Base-by-base conservation (phyloP, 2,888 invertebrate genomes). In the Phorcus lineatus region DNA sequence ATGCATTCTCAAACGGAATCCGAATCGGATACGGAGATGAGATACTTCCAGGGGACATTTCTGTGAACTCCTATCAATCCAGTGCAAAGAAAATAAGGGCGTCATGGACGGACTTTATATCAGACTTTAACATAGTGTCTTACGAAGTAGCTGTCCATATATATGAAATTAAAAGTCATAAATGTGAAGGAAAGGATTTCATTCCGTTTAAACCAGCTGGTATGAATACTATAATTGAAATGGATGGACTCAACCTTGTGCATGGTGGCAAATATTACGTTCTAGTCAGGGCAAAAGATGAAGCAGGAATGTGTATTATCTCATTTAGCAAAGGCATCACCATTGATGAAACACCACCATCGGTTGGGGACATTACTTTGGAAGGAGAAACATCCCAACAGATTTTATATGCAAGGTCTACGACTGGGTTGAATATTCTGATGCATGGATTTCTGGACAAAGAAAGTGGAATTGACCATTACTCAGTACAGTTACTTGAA, bases 1-100 rank as follows among this genome's bases (percentile, higher is more conserved):
- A 89, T 81, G 86, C 83, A 17, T 85, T 83, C 55, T 88, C 89
- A 0, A 89, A 89, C 77, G 90, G 90, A 11, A 83, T 90, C 22
- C 80, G 80, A 54, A 88, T 87, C 7, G 89, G 89, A 2, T 87
- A 79, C 75, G 54, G 77, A 40, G 13, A 9, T n/a, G 83, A 70
- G 7, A 82, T 88, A 19, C 80, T 79, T 9, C 80, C 83, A 11
- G 87, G 87, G 6, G 57, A 28, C 4, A 66, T 88, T 17, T 81
- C 82, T 36, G 19, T 80, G 31, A 74, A 24, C 9, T 53, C 31
- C 9, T 83, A 78, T 22, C 86, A 87, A 57, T 83, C 82, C 0
- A 75, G 81, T 11, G 81, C 81, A 2, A 77, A 82, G 13, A 74
- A 57, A 11, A 66, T 87, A 6, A 77, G 81, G 9, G 82, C 83